A percentile compares a stretch with the other conserved stretches of the same genome.
phyloP scores from a whole-genome alignment of 1,140 invertebrate genomes.

The Orius insidiosus region DNA sequence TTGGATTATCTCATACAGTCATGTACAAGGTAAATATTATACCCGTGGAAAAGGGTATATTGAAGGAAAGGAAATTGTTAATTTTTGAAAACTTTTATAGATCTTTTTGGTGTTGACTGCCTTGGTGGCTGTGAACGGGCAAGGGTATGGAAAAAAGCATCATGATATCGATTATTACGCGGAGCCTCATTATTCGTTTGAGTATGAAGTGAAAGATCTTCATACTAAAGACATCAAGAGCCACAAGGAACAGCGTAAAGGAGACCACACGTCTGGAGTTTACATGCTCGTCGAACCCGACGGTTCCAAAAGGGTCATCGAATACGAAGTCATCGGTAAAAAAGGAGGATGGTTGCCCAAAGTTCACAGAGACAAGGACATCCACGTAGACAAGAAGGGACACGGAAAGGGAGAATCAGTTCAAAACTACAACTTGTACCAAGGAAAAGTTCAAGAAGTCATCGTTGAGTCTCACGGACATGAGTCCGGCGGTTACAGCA shows the following conservation, averaged over 20 bases:
- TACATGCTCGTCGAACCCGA: conserved; percentile 23
- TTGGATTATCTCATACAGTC: too few species aligned
- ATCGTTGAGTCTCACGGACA: too few species aligned
- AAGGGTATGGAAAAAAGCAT: too few species aligned
- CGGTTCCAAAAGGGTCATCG: conserved; percentile 18
- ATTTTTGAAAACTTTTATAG: too few species aligned
- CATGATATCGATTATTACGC: background rate
- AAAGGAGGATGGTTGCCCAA: conserved; percentile 19
- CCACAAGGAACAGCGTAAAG: conserved; percentile 32
- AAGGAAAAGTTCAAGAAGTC: too few species aligned
- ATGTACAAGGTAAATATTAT: too few species aligned
- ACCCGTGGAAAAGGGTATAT: too few species aligned
- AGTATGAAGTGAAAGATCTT: conserved; percentile 33
- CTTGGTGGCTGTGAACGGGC: too few species aligned
- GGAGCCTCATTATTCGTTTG: conserved; percentile 27
- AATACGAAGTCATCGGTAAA: conserved; percentile 17
- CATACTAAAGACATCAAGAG: conserved; percentile 37
- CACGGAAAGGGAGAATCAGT: background rate
- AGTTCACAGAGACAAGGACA: conserved; percentile 16
- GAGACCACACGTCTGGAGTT: conserved; percentile 33
- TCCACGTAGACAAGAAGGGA: conserved; percentile 8
- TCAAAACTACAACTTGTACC: too few species aligned
- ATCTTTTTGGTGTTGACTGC: too few species aligned
- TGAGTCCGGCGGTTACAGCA: background rate
- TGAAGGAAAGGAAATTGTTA: too few species aligned